Evolutionary conservation across 1,140 invertebrate genomes (phyloP), one percentile per base, ranked within the genome.

Genomic region (Schlechtendalia chinensis): DNA sequence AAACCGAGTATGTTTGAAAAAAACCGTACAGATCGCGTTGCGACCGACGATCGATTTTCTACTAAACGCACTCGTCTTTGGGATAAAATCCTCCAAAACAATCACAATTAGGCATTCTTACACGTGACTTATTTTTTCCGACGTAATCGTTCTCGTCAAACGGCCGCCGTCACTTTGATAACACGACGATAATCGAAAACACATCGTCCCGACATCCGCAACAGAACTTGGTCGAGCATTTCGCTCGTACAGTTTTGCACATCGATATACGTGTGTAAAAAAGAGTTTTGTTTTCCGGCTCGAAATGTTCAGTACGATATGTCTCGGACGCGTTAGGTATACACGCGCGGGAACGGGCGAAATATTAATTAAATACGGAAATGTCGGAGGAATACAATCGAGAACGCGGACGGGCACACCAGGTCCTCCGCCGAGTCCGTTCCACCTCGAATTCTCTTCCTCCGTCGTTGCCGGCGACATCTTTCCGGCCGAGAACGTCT

Each of bases 291-390:
- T 45, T n/a, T n/a, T n/a, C n/a, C n/a, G n/a, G n/a, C 11, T 39
- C 32, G n/a, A 47, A 45, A 47, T 4, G 3, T 39, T 8, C 3
- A 4, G 32, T 8, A 39, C 32, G 32, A 39, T 8, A n/a, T n/a
- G n/a, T n/a, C n/a, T n/a, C n/a, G n/a, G n/a, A n/a, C 32, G 8
- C 32, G 3, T 4, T 22, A 56, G 19, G 6, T 8, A 8, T 8
- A 22, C 8, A 10, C 1, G 6, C 19, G 54, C 5, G 5, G 2
- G 45, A 45, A 24, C 29, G 32, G 32, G 32, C 19, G 32, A 67
- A 67, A 67, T 54, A 54, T 39, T 39, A 67, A 45, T 47, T 39
- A 67, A 67, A 45, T 67, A 47, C 12, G 11, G 47, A 50, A 32
- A 11, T 32, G 29, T 16, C 59, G 10, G 19, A 17, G 16, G 39